Base-by-base conservation (phyloP, 2,113 vertebrate species). In the Clarias macrocephalus region DNA sequence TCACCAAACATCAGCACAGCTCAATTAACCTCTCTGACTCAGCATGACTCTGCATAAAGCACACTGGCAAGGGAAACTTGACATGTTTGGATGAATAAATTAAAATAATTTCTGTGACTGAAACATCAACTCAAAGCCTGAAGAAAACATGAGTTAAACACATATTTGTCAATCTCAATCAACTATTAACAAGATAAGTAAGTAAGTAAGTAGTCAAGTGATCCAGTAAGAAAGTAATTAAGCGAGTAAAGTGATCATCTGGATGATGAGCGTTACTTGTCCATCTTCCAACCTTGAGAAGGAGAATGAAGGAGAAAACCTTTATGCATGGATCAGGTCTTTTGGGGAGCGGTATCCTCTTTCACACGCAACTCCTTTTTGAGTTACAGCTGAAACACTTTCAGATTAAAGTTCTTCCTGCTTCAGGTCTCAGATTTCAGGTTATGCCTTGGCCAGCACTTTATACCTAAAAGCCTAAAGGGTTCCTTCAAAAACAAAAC, bases 1-100 rank as follows among this genome's bases (percentile, higher is more conserved):
- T 66, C 62, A 82, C 63, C 70, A 81, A 60, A 70, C 85, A 86
- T 79, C 52, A 60, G 77, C 54, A 72, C 65, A 82, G 79, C 56
- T 81, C 85, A 81, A 73, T 82, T 81, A 80, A 82, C 77, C 79
- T 86, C 85, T 57, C 52, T 86, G 85, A 33, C 84, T 79, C 84
- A 48, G 85, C 77, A 66, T 86, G 60, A 70, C 77, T 86, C 85
- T 70, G 77, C 28, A 72, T 57, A 84, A 42, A 81, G 33, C 33
- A 57, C 62, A 68, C 62, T 37, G 63, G 18, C 63, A 59, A 37
- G 63, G 54, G 48, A 86, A 80, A 86, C 28, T 18, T 59, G 54
- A 62, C 54, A 72, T 59, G 85, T 63, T 37, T 52, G 62, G 66
- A 30, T 79, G 84, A 76, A 79, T 85, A 77, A 85, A 86, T 60